Evolutionary conservation across 2,888 invertebrate genomes (phyloP), one percentile per base, ranked within the genome.

Genomic region (Mythimna pallens): DNA sequence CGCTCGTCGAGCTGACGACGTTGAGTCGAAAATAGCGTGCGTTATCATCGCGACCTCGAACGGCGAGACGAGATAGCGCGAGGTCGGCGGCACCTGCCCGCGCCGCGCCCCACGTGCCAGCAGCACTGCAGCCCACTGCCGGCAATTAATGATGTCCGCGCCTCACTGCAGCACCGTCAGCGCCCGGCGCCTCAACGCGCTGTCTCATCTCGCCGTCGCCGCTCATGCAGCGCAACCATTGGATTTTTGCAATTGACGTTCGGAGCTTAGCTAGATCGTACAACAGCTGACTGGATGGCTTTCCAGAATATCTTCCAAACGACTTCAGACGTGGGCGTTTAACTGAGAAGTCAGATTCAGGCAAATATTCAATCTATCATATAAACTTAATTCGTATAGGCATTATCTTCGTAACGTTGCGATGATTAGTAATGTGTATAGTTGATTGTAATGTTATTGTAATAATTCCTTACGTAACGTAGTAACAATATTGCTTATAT

Each of bases 31-130:
- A 95, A 95, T 95, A 95, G 94, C 93, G 93, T 93, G 91, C 93
- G 95, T 96, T 96, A 96, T 96, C 96, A 95, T 90, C 91, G 92
- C 93, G 94, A 94, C 95, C 94, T 94, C 96, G 95, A 91, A 89
- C 91, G 93, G 91, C 94, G 94, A 93, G 94, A 94, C 94, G 92
- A 94, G 95, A 94, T 94, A 94, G 93, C 89, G 94, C 93, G 96
- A 96, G 95, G 95, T 94, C 95, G 94, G 89, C 94, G 94, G 93
- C 95, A 95, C 95, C 95, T 93, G 93, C 89, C 86, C 86, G 88
- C 92, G 89, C 90, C 91, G 89, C 92, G 88, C 90, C 90, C 93
- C 94, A 94, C 94, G 95, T 95, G 95, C 92, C 86, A 83, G 87
- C 84, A 84, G 78, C 87, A 86, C 87, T 92, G 93, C 94, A 92